phyloP scores from a whole-genome alignment of 2,113 vertebrate species.

The Nannospalax galili region DNA sequence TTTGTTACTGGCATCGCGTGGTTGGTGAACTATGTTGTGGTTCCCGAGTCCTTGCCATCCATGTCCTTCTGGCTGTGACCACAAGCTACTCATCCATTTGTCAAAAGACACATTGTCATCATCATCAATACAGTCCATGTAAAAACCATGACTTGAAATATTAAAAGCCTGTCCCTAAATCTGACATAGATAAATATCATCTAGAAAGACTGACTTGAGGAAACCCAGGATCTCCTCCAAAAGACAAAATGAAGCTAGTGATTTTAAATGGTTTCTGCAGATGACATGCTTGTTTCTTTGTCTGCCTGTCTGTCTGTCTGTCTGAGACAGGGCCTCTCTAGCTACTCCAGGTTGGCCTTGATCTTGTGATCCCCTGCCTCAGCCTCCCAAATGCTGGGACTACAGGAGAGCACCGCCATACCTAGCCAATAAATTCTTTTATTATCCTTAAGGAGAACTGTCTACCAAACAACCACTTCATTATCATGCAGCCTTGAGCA shows the following conservation, averaged over 20 bases:
- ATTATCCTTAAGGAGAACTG: conserved; percentile 46
- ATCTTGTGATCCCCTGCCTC: not conserved
- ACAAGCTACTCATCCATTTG: not conserved
- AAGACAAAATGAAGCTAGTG: conserved; percentile 31
- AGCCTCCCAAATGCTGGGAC: not conserved
- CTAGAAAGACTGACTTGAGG: conserved; percentile 57
- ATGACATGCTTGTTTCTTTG: conserved; percentile 64
- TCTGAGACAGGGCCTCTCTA: not conserved
- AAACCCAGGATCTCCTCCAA: conserved; percentile 47
- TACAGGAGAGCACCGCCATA: too few species aligned
- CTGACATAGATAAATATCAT: conserved; percentile 53
- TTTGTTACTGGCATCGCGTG: not conserved
- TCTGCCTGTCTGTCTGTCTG: too few species aligned
- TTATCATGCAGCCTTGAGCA: conserved; percentile 75
- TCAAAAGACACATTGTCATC: not conserved
- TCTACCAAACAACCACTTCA: conserved; percentile 79
- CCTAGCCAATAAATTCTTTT: not conserved
- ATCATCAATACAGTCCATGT: not conserved
- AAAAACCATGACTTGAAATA: conserved; percentile 78
- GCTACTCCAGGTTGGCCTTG: not conserved
- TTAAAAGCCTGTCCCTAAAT: conserved; percentile 48
- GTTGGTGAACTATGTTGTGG: not conserved
- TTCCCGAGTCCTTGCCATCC: not conserved
- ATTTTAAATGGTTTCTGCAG: conserved; percentile 67
- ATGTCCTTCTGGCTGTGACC: not conserved